Percentiles rank a stretch among this genome's conserved stretches.
Evolutionary conservation across 1,140 invertebrate species (phyloP).

Genomic region (Laupala kohalensis): DNA sequence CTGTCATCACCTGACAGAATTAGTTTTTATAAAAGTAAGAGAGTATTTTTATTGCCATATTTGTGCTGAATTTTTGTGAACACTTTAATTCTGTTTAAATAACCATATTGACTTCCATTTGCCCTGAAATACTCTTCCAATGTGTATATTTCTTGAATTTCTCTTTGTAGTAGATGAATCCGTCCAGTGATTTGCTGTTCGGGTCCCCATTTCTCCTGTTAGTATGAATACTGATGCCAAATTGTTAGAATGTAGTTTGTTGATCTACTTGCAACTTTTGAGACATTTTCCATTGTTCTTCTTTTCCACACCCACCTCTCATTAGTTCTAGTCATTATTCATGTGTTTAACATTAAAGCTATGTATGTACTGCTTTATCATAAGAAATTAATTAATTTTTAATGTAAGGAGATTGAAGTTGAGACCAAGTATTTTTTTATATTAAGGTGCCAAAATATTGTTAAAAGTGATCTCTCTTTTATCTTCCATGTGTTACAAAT

Average conservation of each 20-base stretch:
- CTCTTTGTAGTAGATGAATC: constrained; percentile 1
- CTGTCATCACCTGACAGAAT: neutral
- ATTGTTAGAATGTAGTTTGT: no score
- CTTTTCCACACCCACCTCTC: no score
- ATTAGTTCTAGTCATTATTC: no score
- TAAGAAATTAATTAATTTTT: no score
- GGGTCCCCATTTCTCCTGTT: neutral
- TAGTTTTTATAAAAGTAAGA: constrained; percentile 4
- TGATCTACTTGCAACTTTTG: no score
- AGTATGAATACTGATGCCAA: no score
- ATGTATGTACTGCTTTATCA: no score
- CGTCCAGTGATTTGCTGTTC: constrained; percentile 7
- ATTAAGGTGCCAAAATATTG: neutral
- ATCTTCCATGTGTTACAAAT: neutral
- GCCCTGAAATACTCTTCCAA: neutral
- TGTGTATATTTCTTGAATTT: neutral
- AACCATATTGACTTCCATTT: neutral
- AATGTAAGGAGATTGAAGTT: no score
- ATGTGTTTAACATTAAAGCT: no score
- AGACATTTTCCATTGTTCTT: no score
- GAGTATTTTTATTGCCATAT: constrained; percentile 1
- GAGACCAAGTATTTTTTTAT: neutral
- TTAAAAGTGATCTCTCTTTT: no score
- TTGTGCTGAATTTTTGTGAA: neutral
- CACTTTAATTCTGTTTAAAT: neutral